These are phyloP conservation scores for Parnassius smintheus DNA, from an alignment of 2,888 invertebrate genomes.

Conservation along the genomic window DNA sequence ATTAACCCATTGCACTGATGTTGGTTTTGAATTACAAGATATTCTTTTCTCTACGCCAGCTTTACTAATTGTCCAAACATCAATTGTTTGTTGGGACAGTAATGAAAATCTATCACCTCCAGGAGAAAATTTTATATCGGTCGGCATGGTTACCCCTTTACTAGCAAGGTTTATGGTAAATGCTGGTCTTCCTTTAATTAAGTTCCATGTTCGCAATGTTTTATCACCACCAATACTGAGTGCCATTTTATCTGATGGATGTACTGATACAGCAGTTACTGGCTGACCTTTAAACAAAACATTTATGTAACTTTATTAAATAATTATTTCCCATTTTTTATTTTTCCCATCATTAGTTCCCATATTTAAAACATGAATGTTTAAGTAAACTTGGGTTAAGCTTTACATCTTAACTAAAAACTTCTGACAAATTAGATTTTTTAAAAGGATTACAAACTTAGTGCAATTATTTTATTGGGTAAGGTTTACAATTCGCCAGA, in stretches of 20 bases:
- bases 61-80: constrained; percentile 90
- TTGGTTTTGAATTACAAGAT: constrained; percentile 85
- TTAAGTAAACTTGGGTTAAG: too few species aligned
- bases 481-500: too few species aligned
- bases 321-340: too few species aligned
- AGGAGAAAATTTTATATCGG: constrained; percentile 86
- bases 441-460: too few species aligned
- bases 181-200: constrained; percentile 94
- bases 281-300: constrained; percentile 68
- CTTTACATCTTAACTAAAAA: too few species aligned
- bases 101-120: constrained; percentile 89
- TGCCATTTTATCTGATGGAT: constrained; percentile 94
- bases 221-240: constrained; percentile 92
- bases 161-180: constrained; percentile 92
- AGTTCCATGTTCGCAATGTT: constrained; percentile 94
- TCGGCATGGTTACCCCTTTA: constrained; percentile 77
- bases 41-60: constrained; percentile 87
- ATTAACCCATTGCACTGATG: constrained; percentile 85
- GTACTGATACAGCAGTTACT: constrained; percentile 89
- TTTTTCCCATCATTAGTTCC: too few species aligned
- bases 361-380: too few species aligned
- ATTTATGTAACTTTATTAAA: too few species aligned
- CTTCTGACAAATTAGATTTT: background rate
- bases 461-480: too few species aligned
- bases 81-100: constrained; percentile 85